Evolutionary conservation across 2,888 invertebrate species (phyloP).

Genomic region (Hirtodrosophila confusa): DNA sequence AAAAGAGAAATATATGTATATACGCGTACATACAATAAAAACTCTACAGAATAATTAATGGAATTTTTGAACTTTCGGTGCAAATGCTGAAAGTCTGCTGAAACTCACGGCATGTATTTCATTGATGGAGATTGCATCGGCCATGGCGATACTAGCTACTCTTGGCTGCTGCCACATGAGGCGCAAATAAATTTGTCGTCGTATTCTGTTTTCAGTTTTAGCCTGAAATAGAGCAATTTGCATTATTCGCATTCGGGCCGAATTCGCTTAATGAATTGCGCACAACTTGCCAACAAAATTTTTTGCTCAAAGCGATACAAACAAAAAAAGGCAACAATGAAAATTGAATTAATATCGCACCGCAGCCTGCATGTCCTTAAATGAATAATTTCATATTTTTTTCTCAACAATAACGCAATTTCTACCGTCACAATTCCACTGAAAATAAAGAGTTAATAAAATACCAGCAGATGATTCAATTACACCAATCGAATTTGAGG

Average conservation of each 20-base stretch:
- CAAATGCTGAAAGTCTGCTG: conserved; percentile 45
- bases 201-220: conserved; percentile 39
- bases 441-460: too few species aligned
- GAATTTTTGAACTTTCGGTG: conserved; percentile 74
- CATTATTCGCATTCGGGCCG: conserved; percentile 72
- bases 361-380: conserved; percentile 8
- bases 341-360: conserved; percentile 2
- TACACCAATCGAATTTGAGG: too few species aligned
- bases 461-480: too few species aligned
- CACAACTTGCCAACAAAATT: conserved; percentile 70
- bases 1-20: background rate
- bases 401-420: too few species aligned
- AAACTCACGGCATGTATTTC: conserved; percentile 55
- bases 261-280: conserved; percentile 73
- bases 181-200: conserved; percentile 74
- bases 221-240: conserved; percentile 74
- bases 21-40: conserved; percentile 5
- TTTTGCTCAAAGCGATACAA: conserved; percentile 8
- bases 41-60: conserved; percentile 63
- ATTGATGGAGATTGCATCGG: conserved; percentile 58
- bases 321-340: conserved; percentile 5
- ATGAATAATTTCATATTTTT: too few species aligned
- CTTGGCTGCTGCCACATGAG: conserved; percentile 40
- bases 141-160: conserved; percentile 4
- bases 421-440: too few species aligned